Evolutionary conservation across 1,140 invertebrate genomes (phyloP).

Genomic region (Sitobion miscanthi): DNA sequence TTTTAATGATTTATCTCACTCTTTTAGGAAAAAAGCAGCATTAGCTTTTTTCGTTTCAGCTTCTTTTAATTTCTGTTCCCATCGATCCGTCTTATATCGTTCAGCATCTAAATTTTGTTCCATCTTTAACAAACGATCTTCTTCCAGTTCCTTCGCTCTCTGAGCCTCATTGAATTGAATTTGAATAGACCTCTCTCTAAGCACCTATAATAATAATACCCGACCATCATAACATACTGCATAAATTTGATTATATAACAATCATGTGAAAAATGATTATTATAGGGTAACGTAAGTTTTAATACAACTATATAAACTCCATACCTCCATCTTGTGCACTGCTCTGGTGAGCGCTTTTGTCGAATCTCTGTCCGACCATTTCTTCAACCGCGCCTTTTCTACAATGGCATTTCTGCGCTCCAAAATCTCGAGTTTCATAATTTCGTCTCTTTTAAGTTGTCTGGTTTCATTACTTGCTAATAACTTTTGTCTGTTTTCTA

Average conservation of each 20-base stretch:
- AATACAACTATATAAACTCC: too few relatives aligned
- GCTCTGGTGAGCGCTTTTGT: neutral
- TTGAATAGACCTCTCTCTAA: slow-evolving; percentile 14
- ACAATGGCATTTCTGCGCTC: neutral
- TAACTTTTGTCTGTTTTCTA: slow-evolving; percentile 1
- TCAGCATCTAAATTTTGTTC: slow-evolving; percentile 10
- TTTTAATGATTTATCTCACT: neutral
- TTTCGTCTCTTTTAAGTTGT: neutral
- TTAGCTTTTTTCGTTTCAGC: neutral
- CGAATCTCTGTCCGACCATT: slow-evolving; percentile 23
- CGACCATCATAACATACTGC: neutral
- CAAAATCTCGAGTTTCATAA: neutral
- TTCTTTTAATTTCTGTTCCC: slow-evolving; percentile 28
- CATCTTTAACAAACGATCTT: neutral
- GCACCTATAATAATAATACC: neutral
- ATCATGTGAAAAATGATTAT: neutral
- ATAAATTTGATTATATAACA: neutral
- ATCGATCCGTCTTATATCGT: neutral
- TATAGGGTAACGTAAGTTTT: neutral
- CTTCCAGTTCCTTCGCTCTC: neutral
- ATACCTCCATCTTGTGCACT: neutral
- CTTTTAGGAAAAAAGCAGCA: neutral
- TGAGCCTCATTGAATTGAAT: neutral
- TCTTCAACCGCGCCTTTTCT: neutral
- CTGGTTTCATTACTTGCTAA: neutral